phyloP scores from a whole-genome alignment of 2,888 invertebrate genomes.

The Calliopum simillimum region DNA sequence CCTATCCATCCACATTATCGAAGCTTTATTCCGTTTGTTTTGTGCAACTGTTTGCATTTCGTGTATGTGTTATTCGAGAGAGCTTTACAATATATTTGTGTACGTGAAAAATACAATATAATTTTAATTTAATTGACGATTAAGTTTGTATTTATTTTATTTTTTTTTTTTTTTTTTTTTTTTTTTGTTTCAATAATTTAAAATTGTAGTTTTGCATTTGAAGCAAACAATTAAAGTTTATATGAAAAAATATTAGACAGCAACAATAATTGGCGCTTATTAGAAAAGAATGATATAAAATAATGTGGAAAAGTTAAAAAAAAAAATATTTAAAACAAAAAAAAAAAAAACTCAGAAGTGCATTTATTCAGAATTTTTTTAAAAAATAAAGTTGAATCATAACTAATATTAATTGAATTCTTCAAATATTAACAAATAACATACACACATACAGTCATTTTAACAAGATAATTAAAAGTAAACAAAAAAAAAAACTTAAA shows the following conservation, averaged over 20 bases:
- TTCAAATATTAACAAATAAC: too few species aligned
- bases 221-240: too few species aligned
- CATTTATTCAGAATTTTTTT: conserved; percentile 55
- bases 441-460: neutral
- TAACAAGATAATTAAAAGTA: neutral
- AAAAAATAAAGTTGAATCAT: neutral
- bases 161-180: neutral
- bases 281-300: conserved; percentile 42
- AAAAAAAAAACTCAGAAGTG: conserved; percentile 62
- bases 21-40: too few species aligned
- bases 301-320: conserved; percentile 7
- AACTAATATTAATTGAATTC: neutral
- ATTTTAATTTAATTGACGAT: too few species aligned
- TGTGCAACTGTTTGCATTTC: too few species aligned
- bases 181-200: neutral
- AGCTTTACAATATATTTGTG: too few species aligned
- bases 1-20: too few species aligned
- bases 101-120: too few species aligned
- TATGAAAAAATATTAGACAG: conserved; percentile 47
- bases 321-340: conserved; percentile 6
- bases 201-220: neutral
- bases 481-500: neutral
- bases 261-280: conserved; percentile 67
- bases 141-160: neutral
- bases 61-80: too few species aligned